Percentiles rank a stretch among this genome's conserved stretches.
phyloP scores from a whole-genome alignment of 2,797 vertebrate genomes.

The Jordanella pulchra region DNA sequence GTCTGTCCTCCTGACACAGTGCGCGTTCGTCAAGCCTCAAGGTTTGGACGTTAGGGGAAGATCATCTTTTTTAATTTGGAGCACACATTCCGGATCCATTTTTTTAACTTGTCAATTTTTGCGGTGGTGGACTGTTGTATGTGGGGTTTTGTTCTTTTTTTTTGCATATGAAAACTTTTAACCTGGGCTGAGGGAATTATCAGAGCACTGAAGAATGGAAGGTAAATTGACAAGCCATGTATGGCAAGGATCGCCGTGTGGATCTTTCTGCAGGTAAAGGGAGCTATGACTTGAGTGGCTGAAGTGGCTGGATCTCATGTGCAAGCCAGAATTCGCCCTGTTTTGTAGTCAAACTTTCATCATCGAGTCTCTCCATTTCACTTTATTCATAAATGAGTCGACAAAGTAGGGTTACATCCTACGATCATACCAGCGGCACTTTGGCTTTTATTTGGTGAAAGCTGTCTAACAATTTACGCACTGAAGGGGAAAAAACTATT shows the following conservation, averaged over 20 bases:
- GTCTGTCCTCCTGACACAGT: conserved; percentile 50
- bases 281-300: conserved; percentile 58
- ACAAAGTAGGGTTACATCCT: conserved; percentile 36
- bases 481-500: conserved; percentile 79
- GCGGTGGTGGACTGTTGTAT: conserved; percentile 42
- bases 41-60: conserved; percentile 66
- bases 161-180: conserved; percentile 42
- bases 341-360: conserved; percentile 19
- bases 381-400: conserved; percentile 49
- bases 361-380: conserved; percentile 13
- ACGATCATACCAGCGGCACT: conserved; percentile 58
- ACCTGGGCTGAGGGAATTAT: conserved; percentile 41
- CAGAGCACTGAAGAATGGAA: conserved; percentile 71
- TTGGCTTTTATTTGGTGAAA: conserved; percentile 74
- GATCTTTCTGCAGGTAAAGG: conserved; percentile 78
- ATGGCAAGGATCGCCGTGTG: conserved; percentile 73
- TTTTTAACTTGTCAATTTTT: background rate
- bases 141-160: conserved; percentile 7
- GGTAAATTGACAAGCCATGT: conserved; percentile 73
- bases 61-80: conserved; percentile 47
- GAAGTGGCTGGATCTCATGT: conserved; percentile 57
- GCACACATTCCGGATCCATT: conserved; percentile 52
- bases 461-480: conserved; percentile 80
- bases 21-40: conserved; percentile 55
- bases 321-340: conserved; percentile 1